Base-by-base conservation (phyloP, 2,888 invertebrate species). In the Pristionchus japonicus region DNA sequence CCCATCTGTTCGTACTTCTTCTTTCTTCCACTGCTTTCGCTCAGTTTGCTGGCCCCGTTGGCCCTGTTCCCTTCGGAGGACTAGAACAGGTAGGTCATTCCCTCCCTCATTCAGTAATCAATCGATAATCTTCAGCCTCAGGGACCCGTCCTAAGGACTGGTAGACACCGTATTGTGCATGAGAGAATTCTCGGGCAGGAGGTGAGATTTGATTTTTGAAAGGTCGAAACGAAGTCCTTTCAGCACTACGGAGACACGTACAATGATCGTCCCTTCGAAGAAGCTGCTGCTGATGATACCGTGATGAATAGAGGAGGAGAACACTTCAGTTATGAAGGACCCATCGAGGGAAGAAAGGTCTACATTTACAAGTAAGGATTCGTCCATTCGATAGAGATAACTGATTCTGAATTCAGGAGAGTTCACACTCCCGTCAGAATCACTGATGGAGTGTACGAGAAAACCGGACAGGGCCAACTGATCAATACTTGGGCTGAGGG, bases 401-500 rank as follows among this genome's bases (percentile, higher is more conserved):
- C 20, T 3, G 15, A 23, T 70, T 4, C 3, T 11, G 43, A 77
- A 43, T 47, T 47, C 34, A 82, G 82, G 23, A 17, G 52, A 11
- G 37, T 52, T 9, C 82, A 82, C 52, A 82, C 82, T 82, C 82
- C 82, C 31, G 82, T 82, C 11, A 11, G 52, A 17, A 23, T 52
- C 17, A 52, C 49, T 34, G 27, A 82, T 82, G 82, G 82, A 52
- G 52, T 52, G 17, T 17, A 52, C 3, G 82, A 82, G 82, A 49
- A 31, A 34, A 1, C 52, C 1, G 82, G 82, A 43, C 34, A 23
- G 1, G 82, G 31, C 17, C 20, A 49, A 31, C 6, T 34, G 2
- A 31, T 82, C 31, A 49, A 82, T 49, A 82, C 49, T n/a, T 82
- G 82, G 82, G 82, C 82, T 23, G 82, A 82, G 34, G 82, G 82